A percentile compares a stretch with the other conserved stretches of the same genome.
phyloP scores from a whole-genome alignment of 2,888 invertebrate species.

The Euproctis similis region DNA sequence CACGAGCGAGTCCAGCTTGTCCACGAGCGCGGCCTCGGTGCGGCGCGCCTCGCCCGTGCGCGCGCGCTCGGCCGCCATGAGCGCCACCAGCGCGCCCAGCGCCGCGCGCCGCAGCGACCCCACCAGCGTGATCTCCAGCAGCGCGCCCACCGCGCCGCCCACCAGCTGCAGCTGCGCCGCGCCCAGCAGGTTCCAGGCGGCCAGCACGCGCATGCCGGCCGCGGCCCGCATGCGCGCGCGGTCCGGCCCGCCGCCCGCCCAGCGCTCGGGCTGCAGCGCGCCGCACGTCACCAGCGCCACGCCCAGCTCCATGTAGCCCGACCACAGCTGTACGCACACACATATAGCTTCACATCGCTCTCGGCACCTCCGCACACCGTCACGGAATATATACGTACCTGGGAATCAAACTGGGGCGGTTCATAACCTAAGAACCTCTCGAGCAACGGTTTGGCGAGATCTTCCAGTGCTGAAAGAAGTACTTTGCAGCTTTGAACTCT shows the following conservation, averaged over 20 bases:
- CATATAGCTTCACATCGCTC: background rate
- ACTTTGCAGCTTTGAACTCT: constrained; percentile 92
- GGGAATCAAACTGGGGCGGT: constrained; percentile 83
- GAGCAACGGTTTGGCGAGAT: constrained; percentile 90
- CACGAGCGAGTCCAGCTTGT: constrained; percentile 93
- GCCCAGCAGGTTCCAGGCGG: constrained; percentile 89
- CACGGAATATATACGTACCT: constrained; percentile 65
- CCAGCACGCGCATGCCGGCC: constrained; percentile 93
- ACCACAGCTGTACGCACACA: constrained; percentile 73
- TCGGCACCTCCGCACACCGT: too few relatives aligned
- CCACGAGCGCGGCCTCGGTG: constrained; percentile 95
- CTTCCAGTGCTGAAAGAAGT: constrained; percentile 88
- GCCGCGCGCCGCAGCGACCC: constrained; percentile 93
- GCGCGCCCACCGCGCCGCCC: constrained; percentile 94
- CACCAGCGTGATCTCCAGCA: constrained; percentile 94
- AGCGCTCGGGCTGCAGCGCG: constrained; percentile 57
- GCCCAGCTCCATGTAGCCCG: constrained; percentile 65
- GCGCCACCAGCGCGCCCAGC: constrained; percentile 93
- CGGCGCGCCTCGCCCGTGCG: constrained; percentile 90
- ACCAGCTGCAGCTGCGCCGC: constrained; percentile 89
- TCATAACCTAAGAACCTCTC: constrained; percentile 85
- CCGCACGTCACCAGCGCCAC: constrained; percentile 60
- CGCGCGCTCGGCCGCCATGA: constrained; percentile 94
- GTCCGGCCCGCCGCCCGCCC: constrained; percentile 62
- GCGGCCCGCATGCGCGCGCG: constrained; percentile 88